Evolutionary conservation across 2,113 vertebrate species (phyloP).

Genomic region (Xenus cinereus): DNA sequence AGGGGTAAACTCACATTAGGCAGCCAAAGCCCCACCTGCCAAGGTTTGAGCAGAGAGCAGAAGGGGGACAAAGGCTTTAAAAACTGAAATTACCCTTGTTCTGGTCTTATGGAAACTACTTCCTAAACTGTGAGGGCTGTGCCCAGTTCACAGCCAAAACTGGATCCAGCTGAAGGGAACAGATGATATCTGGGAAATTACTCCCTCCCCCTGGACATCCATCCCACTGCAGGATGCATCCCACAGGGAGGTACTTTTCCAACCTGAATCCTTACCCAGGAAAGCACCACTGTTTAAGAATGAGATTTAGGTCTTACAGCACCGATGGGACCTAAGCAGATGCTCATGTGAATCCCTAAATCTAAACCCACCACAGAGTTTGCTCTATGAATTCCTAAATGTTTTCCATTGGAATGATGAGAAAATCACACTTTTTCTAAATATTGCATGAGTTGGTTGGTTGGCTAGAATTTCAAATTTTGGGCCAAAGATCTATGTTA

Average conservation of each 20-base stretch:
- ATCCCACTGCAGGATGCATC: neutral
- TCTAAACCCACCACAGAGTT: conserved; percentile 4
- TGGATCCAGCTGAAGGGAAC: neutral
- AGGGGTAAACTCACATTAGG: neutral
- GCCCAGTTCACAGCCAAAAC: neutral
- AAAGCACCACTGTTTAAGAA: neutral
- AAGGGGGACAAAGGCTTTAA: neutral
- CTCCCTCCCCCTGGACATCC: neutral
- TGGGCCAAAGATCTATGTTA: conserved; percentile 13
- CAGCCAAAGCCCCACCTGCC: neutral
- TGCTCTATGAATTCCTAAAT: neutral
- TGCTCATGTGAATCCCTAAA: neutral
- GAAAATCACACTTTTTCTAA: conserved; percentile 17
- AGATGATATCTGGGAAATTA: neutral
- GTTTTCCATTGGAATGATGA: conserved; percentile 37
- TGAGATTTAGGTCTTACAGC: neutral
- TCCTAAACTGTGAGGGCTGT: neutral
- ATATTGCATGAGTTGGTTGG: conserved; percentile 22
- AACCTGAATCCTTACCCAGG: neutral
- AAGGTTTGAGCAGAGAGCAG: neutral
- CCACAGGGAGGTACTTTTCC: neutral
- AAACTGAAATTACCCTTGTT: neutral
- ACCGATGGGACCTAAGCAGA: neutral
- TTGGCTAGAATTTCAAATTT: conserved; percentile 25
- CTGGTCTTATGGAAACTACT: neutral